Conservation (phyloP, 2,113 vertebrate species). For the Erythrocercus mccallii region DNA sequence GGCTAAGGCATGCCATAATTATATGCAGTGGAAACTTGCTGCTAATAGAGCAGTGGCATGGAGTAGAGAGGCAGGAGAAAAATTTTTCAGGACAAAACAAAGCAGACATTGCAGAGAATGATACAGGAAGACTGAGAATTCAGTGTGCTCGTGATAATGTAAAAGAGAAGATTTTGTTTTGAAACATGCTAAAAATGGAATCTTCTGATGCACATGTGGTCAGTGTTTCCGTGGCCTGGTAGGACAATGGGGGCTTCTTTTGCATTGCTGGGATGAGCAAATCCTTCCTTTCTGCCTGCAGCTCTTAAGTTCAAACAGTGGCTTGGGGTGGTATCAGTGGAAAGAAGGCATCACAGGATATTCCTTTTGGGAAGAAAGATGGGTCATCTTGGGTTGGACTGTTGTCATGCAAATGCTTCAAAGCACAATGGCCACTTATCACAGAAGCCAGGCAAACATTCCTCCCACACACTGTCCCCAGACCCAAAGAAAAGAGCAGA, state of each 20-base stretch:
- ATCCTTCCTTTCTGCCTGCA: slow-evolving; percentile 15
- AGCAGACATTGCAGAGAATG: slow-evolving; percentile 61
- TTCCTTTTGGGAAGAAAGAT: slow-evolving; percentile 54
- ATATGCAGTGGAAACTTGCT: slow-evolving; percentile 72
- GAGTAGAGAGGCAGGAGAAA: slow-evolving; percentile 43
- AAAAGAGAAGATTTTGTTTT: slow-evolving; percentile 55
- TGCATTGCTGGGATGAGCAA: slow-evolving; percentile 24
- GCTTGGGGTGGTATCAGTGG: slow-evolving; percentile 15
- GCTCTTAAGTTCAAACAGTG: not conserved
- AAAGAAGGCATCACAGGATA: slow-evolving; percentile 54
- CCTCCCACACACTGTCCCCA: not conserved
- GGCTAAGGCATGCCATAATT: slow-evolving; percentile 73
- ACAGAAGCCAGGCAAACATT: not conserved
- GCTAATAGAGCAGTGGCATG: slow-evolving; percentile 56
- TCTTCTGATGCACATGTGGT: slow-evolving; percentile 56
- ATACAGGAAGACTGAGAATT: slow-evolving; percentile 43
- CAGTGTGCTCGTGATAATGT: slow-evolving; percentile 48
- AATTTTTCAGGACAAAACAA: slow-evolving; percentile 63
- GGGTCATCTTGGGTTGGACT: slow-evolving; percentile 7
- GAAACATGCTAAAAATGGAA: slow-evolving; percentile 65
- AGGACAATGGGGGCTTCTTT: slow-evolving; percentile 58
- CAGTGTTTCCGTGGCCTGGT: slow-evolving; percentile 55
- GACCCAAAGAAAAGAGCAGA: not conserved
- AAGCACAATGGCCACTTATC: slow-evolving; percentile 46
- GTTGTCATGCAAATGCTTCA: slow-evolving; percentile 63